These are phyloP conservation scores for Drosophila putrida DNA, from an alignment of 2,888 invertebrate species.

Conservation along the genomic window DNA sequence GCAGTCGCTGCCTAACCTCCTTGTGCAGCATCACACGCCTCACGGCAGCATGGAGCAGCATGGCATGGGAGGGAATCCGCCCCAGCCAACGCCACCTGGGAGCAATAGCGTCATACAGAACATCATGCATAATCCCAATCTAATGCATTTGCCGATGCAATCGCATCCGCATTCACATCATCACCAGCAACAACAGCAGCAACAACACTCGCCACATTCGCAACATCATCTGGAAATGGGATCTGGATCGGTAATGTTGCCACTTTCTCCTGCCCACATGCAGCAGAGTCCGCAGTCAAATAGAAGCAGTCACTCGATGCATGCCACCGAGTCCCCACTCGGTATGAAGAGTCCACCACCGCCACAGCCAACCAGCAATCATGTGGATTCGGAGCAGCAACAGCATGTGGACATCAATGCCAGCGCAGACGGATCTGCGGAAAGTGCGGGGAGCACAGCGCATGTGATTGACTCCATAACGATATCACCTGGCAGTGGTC, in stretches of 20 bases:
- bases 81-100: constrained; percentile 41
- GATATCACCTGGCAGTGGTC: constrained; percentile 83
- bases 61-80: constrained; percentile 45
- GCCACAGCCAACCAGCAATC: constrained; percentile 12
- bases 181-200: constrained; percentile 60
- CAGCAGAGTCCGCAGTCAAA: constrained; percentile 82
- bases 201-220: constrained; percentile 68
- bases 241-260: constrained; percentile 58
- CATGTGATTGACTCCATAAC: constrained; percentile 84
- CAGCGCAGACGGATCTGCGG: constrained; percentile 52
- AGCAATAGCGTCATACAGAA: constrained; percentile 79
- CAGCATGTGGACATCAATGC: constrained; percentile 62
- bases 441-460: constrained; percentile 60
- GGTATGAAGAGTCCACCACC: constrained; percentile 70
- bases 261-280: constrained; percentile 70
- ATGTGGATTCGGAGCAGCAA: constrained; percentile 34
- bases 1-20: constrained; percentile 76
- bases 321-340: constrained; percentile 65
- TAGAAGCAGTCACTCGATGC: constrained; percentile 74
- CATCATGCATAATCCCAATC: constrained; percentile 84
- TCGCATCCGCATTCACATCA: constrained; percentile 52
- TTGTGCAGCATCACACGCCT: constrained; percentile 76
- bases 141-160: constrained; percentile 82
- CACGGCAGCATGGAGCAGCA: constrained; percentile 63
- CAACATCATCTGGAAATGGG: constrained; percentile 70